Percentiles rank a stretch among this genome's conserved stretches.
These are phyloP conservation scores for Agrotis segetum DNA, from an alignment of 2,888 invertebrate genomes.

Conservation along the genomic window DNA sequence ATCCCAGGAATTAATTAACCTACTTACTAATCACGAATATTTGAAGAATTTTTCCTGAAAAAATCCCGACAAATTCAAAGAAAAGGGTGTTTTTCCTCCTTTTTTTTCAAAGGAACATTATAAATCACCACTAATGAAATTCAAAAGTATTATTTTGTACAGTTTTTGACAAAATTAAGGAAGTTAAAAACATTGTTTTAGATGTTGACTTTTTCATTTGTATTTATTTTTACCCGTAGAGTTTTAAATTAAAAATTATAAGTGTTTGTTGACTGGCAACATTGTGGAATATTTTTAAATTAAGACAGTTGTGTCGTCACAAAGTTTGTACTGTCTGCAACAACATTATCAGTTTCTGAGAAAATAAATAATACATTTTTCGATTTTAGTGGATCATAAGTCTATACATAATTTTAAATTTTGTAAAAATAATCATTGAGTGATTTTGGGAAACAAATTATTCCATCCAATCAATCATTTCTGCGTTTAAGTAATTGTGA, in stretches of 20 bases:
- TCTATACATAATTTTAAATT: too few species aligned
- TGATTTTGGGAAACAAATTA: too few species aligned
- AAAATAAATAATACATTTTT: background rate
- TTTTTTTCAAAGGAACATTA: slow-evolving; percentile 45
- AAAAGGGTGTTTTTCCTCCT: slow-evolving; percentile 33
- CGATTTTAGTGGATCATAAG: too few species aligned
- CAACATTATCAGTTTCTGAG: too few species aligned
- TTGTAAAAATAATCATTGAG: too few species aligned
- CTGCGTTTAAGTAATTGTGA: too few species aligned
- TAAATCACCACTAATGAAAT: slow-evolving; percentile 56
- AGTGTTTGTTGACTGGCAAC: slow-evolving; percentile 41
- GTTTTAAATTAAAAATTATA: slow-evolving; percentile 37
- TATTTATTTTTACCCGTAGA: slow-evolving; percentile 39
- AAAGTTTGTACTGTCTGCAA: slow-evolving; percentile 22
- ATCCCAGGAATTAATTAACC: slow-evolving; percentile 42
- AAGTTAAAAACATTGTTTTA: slow-evolving; percentile 46
- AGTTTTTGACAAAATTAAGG: slow-evolving; percentile 44
- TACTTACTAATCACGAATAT: slow-evolving; percentile 44
- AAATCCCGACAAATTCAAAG: slow-evolving; percentile 27
- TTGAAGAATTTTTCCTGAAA: slow-evolving; percentile 26
- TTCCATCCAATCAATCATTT: too few species aligned
- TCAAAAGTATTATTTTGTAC: slow-evolving; percentile 47
- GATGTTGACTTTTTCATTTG: slow-evolving; percentile 39
- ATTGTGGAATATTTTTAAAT: slow-evolving; percentile 48
- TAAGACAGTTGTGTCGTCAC: slow-evolving; percentile 35